Conservation (phyloP, 2,113 vertebrate species). For the Aegithalos caudatus region DNA sequence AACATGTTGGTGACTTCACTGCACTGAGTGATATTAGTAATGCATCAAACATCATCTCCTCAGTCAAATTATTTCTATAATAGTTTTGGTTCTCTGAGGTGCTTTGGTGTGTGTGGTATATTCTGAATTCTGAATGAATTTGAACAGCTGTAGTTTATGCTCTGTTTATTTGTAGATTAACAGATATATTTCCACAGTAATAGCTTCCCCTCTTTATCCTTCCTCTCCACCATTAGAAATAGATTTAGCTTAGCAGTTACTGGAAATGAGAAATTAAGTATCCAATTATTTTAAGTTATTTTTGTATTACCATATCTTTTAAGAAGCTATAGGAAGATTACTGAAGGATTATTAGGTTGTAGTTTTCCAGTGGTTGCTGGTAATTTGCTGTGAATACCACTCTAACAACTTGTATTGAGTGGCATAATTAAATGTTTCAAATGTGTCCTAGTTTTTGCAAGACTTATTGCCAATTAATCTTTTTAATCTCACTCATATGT, state of each 20-base stretch:
- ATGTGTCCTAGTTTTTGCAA: neutral
- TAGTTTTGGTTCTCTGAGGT: neutral
- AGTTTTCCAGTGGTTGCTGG: neutral
- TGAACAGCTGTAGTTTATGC: neutral
- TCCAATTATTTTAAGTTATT: slow-evolving; percentile 29
- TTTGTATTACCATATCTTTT: neutral
- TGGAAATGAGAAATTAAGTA: slow-evolving; percentile 19
- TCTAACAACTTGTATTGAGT: neutral
- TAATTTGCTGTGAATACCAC: neutral
- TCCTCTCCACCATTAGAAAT: neutral
- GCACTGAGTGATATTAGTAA: neutral
- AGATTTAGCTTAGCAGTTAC: neutral
- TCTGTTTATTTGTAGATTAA: neutral
- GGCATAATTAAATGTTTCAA: neutral
- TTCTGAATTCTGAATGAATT: neutral
- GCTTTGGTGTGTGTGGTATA: neutral
- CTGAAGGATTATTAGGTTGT: neutral
- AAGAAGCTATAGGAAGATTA: slow-evolving; percentile 23
- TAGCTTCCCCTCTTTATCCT: neutral
- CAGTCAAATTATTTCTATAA: neutral
- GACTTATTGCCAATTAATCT: neutral
- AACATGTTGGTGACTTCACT: neutral
- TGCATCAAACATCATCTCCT: neutral
- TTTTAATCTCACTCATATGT: neutral
- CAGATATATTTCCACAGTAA: neutral